A percentile compares a stretch with the other conserved stretches of the same genome.
phyloP scores from a whole-genome alignment of 2,888 invertebrate genomes.

The Volucella inflata region DNA sequence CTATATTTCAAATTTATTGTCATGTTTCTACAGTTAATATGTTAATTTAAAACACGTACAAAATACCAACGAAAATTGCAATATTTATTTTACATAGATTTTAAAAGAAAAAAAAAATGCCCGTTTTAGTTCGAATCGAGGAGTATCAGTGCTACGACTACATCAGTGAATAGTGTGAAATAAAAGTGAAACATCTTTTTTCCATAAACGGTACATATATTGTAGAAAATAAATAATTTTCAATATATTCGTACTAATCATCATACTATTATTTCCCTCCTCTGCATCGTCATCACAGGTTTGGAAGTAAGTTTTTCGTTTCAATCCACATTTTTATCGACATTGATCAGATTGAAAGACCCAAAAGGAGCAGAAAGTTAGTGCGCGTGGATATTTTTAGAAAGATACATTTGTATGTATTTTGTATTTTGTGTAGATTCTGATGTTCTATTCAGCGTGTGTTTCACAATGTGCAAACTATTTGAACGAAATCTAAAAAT shows the following conservation, averaged over 20 bases:
- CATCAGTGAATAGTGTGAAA: conserved; percentile 24
- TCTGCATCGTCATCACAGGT: conserved; percentile 47
- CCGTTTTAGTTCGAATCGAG: conserved; percentile 26
- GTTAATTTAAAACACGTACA: conserved; percentile 33
- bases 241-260: neutral
- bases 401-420: conserved; percentile 50
- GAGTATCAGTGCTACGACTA: conserved; percentile 1
- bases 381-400: conserved; percentile 74
- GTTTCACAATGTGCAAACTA: conserved; percentile 75
- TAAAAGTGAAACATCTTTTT: neutral
- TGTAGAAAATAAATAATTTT: conserved; percentile 32
- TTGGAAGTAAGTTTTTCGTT: conserved; percentile 21
- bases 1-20: conserved; percentile 30
- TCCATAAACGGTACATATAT: conserved; percentile 32
- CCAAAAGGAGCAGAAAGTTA: conserved; percentile 69
- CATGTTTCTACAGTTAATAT: conserved; percentile 21
- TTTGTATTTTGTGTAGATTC: conserved; percentile 42
- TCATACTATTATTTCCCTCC: conserved; percentile 1
- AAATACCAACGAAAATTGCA: conserved; percentile 22
- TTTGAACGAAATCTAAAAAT: conserved; percentile 69
- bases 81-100: conserved; percentile 22
- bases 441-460: conserved; percentile 66
- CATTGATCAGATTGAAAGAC: conserved; percentile 57
- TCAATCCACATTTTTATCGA: conserved; percentile 65
- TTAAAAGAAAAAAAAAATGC: conserved; percentile 42